These are phyloP conservation scores for Dasysyrphus albostriatus DNA, from an alignment of 2,888 invertebrate species.

Conservation along the genomic window DNA sequence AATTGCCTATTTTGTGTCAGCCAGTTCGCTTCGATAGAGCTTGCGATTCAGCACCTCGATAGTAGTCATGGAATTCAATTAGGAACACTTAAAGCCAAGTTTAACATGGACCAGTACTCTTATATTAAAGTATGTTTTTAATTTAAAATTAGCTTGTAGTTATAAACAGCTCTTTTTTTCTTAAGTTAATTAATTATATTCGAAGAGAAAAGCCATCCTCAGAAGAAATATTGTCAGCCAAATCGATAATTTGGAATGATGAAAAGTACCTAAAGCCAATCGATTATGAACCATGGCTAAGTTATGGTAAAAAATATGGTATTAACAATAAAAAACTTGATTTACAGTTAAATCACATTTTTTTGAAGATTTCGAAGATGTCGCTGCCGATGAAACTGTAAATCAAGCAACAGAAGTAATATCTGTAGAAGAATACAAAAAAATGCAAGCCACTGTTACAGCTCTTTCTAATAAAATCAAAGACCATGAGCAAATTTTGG, in stretches of 20 bases:
- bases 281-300: constrained; percentile 91
- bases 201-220: constrained; percentile 86
- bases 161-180: neutral
- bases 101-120: constrained; percentile 92
- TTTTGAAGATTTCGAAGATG: constrained; percentile 57
- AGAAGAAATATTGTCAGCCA: constrained; percentile 85
- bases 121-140: constrained; percentile 87
- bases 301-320: constrained; percentile 88
- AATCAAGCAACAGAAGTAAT: constrained; percentile 16
- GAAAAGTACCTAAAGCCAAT: constrained; percentile 92
- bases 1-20: constrained; percentile 90
- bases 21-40: constrained; percentile 86
- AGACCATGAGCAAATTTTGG: constrained; percentile 86
- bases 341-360: too few relatives aligned
- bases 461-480: constrained; percentile 84
- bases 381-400: constrained; percentile 42
- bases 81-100: constrained; percentile 87
- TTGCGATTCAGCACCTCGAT: constrained; percentile 88
- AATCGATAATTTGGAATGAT: constrained; percentile 88
- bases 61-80: constrained; percentile 88
- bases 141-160: constrained; percentile 79
- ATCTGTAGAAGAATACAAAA: constrained; percentile 55
- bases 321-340: constrained; percentile 67
- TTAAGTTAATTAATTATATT: constrained; percentile 90
- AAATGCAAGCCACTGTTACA: constrained; percentile 45